A percentile compares a stretch with the other conserved stretches of the same genome.
Evolutionary conservation across 2,888 invertebrate species (phyloP).

Genomic region (Idaea biselata): DNA sequence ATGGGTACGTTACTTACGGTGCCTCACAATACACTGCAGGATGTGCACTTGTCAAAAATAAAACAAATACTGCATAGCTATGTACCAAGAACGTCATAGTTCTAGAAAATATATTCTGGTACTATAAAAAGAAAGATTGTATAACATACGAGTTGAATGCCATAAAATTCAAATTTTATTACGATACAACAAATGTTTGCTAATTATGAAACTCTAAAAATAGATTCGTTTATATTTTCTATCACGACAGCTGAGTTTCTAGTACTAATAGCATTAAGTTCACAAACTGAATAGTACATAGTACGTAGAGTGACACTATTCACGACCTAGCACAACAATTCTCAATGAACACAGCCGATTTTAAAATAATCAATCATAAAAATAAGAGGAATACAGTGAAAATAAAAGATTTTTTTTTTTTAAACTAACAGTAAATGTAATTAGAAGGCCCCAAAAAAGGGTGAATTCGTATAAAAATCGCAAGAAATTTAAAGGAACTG

Average conservation of each 20-base stretch:
- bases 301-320: conserved; percentile 7
- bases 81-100: background rate
- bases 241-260: background rate
- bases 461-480: background rate
- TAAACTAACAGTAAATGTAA: background rate
- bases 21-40: background rate
- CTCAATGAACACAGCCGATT: background rate
- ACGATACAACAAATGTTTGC: background rate
- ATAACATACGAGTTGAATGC: background rate
- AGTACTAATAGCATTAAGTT: background rate
- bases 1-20: background rate
- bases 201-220: background rate
- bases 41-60: background rate
- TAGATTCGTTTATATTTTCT: background rate
- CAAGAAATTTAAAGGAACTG: conserved; percentile 22
- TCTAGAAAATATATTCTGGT: background rate
- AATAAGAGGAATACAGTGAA: background rate
- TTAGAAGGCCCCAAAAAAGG: background rate
- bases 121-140: background rate
- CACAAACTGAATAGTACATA: conserved; percentile 18
- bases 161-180: background rate
- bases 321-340: conserved; percentile 28
- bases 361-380: conserved; percentile 7
- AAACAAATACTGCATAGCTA: background rate
- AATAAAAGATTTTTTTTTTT: no score